Conservation (phyloP, 1,140 invertebrate genomes). For the Panagrolaimus sp. region DNA sequence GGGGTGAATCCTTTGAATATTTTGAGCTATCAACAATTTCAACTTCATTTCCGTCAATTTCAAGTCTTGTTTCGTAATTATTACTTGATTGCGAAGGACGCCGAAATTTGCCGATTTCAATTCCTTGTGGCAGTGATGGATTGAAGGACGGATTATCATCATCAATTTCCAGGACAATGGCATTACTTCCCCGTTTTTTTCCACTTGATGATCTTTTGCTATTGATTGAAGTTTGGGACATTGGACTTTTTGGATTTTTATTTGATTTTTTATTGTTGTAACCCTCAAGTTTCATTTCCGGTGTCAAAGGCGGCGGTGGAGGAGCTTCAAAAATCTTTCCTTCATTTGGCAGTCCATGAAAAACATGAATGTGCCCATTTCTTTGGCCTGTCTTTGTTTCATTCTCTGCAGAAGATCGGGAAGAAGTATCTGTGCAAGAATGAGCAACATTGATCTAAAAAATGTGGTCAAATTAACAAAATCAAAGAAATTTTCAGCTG, state of each 20-base stretch:
- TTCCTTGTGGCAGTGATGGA: not conserved
- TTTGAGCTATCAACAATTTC: too few species aligned
- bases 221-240: not conserved
- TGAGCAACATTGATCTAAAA: not conserved
- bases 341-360: slow-evolving; percentile 7
- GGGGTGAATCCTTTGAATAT: too few species aligned
- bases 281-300: not conserved
- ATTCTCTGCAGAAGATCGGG: not conserved
- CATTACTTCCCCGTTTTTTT: not conserved
- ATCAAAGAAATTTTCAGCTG: too few species aligned
- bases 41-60: too few species aligned
- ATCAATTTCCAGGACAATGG: not conserved
- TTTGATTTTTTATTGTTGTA: not conserved
- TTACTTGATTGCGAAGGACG: too few species aligned
- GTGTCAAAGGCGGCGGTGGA: not conserved
- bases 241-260: not conserved
- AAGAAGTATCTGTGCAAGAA: slow-evolving; percentile 2
- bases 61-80: too few species aligned
- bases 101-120: not conserved
- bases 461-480: too few species aligned
- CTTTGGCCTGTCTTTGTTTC: not conserved
- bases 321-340: not conserved
- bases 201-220: not conserved
- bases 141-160: not conserved
- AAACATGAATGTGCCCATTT: slow-evolving; percentile 1